A percentile compares a stretch with the other conserved stretches of the same genome.
Evolutionary conservation across 2,888 invertebrate species (phyloP).

Genomic region (Watsonalla binaria): DNA sequence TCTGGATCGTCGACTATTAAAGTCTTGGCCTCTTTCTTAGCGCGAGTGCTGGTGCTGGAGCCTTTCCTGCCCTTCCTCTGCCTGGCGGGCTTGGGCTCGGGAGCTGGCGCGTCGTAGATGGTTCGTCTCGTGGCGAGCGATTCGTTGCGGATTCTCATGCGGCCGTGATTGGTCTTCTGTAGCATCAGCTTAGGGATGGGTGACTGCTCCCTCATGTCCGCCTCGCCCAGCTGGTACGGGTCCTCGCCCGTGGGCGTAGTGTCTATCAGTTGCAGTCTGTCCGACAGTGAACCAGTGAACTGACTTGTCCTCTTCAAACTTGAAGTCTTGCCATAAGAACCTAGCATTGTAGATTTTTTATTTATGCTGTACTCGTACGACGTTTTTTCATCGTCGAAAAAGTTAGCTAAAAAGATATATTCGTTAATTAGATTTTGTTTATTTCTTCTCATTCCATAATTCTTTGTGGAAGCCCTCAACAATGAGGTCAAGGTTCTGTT

Average conservation of each 20-base stretch:
- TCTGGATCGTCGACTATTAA: slow-evolving; percentile 42
- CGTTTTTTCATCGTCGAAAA: slow-evolving; percentile 37
- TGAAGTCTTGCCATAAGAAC: slow-evolving; percentile 52
- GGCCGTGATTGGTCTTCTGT: slow-evolving; percentile 55
- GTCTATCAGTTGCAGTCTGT: slow-evolving; percentile 60
- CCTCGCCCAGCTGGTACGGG: slow-evolving; percentile 67
- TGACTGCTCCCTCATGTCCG: slow-evolving; percentile 68
- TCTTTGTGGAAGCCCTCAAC: too few relatives aligned
- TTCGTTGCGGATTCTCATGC: slow-evolving; percentile 47
- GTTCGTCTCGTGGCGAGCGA: slow-evolving; percentile 28
- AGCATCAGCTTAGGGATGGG: slow-evolving; percentile 70
- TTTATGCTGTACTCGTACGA: slow-evolving; percentile 47
- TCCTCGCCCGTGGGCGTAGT: slow-evolving; percentile 69
- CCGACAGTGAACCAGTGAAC: slow-evolving; percentile 59
- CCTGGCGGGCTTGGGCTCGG: slow-evolving; percentile 28
- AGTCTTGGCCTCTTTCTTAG: slow-evolving; percentile 37
- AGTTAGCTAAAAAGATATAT: slow-evolving; percentile 35
- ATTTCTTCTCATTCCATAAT: too few relatives aligned
- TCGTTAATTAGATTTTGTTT: neutral
- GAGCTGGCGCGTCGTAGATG: slow-evolving; percentile 44
- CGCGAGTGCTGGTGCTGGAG: slow-evolving; percentile 21
- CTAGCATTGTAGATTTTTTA: slow-evolving; percentile 60
- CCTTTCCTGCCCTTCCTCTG: slow-evolving; percentile 31
- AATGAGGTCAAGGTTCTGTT: too few relatives aligned
- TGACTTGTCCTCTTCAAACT: slow-evolving; percentile 39